Evolutionary conservation across 1,140 invertebrate species (phyloP).

Genomic region (Helicoverpa armigera): DNA sequence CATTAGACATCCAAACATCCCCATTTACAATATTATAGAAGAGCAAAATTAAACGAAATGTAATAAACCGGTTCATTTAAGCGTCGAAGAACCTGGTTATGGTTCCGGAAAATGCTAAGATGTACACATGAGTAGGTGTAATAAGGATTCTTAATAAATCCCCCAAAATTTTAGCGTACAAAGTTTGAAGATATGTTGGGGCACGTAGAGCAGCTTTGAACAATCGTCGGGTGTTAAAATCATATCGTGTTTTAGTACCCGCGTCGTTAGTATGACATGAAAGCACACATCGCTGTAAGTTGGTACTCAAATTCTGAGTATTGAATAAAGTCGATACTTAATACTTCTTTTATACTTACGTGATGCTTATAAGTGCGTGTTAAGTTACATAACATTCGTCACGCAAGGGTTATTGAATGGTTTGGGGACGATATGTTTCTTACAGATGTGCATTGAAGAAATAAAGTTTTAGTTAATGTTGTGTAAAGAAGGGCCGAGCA

Average conservation of each 20-base stretch:
- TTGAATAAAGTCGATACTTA: not conserved
- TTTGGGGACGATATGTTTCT: not conserved
- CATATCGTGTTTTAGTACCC: slow-evolving; percentile 9
- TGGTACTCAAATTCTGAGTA: not conserved
- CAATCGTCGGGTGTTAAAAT: slow-evolving; percentile 14
- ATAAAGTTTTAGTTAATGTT: slow-evolving; percentile 5
- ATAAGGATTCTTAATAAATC: slow-evolving; percentile 30
- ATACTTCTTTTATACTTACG: slow-evolving; percentile 2
- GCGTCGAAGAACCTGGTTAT: not conserved
- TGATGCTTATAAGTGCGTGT: not conserved
- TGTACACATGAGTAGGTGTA: slow-evolving; percentile 7
- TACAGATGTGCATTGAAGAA: not conserved
- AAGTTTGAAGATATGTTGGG: slow-evolving; percentile 11
- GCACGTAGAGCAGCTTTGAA: slow-evolving; percentile 26
- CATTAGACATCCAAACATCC: not conserved
- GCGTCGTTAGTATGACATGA: not conserved
- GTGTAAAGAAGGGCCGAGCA: not conserved
- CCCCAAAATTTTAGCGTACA: slow-evolving; percentile 12
- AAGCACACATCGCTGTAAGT: not conserved
- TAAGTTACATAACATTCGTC: slow-evolving; percentile 21
- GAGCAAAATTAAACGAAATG: slow-evolving; percentile 9
- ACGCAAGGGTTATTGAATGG: slow-evolving; percentile 1
- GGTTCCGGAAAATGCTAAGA: slow-evolving; percentile 23
- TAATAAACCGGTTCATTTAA: slow-evolving; percentile 1
- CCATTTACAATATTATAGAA: not conserved